Evolutionary conservation across 2,113 vertebrate species (phyloP).

Genomic region (Sturnus vulgaris): DNA sequence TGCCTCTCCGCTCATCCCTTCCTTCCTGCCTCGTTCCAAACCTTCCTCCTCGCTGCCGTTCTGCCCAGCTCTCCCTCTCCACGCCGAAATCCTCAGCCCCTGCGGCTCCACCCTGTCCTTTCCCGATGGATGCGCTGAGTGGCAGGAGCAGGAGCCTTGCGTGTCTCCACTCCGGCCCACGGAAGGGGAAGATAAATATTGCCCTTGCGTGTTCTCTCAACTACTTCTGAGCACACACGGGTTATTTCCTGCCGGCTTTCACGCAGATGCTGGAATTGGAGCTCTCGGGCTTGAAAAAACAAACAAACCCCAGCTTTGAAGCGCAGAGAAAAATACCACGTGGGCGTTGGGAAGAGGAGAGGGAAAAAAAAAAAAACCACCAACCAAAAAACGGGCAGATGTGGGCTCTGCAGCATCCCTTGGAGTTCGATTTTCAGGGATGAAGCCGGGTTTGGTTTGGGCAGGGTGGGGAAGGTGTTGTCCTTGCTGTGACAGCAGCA

Average conservation of each 20-base stretch:
- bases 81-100: not conserved
- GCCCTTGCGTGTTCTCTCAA: not conserved
- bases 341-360: not conserved
- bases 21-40: not conserved
- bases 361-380: too few relatives aligned
- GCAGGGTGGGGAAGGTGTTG: not conserved
- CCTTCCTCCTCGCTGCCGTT: accelerated
- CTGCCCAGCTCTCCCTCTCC: not conserved
- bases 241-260: slow-evolving; percentile 15
- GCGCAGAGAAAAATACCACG: not conserved
- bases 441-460: accelerated
- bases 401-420: not conserved
- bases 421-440: not conserved
- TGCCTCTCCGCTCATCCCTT: not conserved
- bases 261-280: not conserved
- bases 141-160: not conserved
- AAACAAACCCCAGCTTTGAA: slow-evolving; percentile 41
- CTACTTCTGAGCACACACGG: not conserved
- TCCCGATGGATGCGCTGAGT: not conserved
- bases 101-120: not conserved
- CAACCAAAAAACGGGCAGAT: not conserved
- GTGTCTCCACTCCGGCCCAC: not conserved
- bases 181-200: slow-evolving; percentile 16
- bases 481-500: not conserved
- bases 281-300: slow-evolving; percentile 15